phyloP scores from a whole-genome alignment of 2,113 vertebrate species.

The Aythya baeri region DNA sequence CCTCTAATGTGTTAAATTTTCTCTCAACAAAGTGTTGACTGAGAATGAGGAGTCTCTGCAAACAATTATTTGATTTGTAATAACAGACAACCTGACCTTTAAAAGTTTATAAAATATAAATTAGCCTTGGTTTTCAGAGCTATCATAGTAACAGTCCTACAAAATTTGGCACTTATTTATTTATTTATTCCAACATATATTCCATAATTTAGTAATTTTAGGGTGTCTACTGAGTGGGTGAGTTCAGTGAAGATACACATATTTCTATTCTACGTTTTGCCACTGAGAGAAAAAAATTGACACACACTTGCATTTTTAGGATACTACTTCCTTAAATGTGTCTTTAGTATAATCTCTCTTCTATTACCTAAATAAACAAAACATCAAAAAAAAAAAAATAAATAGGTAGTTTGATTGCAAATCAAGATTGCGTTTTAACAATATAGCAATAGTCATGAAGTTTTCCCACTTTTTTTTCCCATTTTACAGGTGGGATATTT shows the following conservation, averaged over 20 bases:
- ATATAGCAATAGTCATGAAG: rapidly evolving
- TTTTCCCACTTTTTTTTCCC: background rate
- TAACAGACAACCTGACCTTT: background rate
- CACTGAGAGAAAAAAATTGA: background rate
- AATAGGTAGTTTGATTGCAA: background rate
- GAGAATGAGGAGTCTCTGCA: background rate
- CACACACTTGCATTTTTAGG: background rate
- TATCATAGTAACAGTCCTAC: background rate
- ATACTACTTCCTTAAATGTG: background rate
- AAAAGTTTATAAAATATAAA: background rate
- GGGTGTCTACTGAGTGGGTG: background rate
- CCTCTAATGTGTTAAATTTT: background rate
- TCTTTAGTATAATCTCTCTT: background rate
- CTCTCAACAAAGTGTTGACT: background rate
- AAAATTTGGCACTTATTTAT: background rate
- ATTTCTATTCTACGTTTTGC: background rate
- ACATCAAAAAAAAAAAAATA: background rate
- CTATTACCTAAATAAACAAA: background rate
- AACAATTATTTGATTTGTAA: background rate
- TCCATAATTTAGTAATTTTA: background rate
- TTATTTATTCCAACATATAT: background rate
- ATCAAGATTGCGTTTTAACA: background rate
- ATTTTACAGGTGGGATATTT: background rate
- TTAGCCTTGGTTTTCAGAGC: background rate
- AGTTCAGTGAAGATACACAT: background rate